Conservation (phyloP, 1,140 invertebrate genomes). For the Plodia interpunctella region DNA sequence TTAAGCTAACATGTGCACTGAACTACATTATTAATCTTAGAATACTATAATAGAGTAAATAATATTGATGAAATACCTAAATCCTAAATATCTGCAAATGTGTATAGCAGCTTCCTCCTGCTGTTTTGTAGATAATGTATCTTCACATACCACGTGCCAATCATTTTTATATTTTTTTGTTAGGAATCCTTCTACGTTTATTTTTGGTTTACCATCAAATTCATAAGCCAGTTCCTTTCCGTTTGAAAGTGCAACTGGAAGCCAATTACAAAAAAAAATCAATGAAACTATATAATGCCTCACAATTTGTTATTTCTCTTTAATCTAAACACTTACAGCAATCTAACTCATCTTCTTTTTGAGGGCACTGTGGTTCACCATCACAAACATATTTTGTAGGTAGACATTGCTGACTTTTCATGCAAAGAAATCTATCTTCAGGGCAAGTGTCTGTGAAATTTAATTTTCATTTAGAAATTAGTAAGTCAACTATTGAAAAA, state of each 20-base stretch:
- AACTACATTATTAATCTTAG: no score
- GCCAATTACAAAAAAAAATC: conserved; percentile 19
- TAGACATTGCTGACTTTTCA: conserved; percentile 78
- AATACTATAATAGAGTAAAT: no score
- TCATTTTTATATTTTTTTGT: conserved; percentile 75
- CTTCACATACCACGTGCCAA: conserved; percentile 81
- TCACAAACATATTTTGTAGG: conserved; percentile 80
- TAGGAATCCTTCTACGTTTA: conserved; percentile 79
- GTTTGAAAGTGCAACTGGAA: conserved; percentile 81
- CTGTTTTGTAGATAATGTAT: conserved; percentile 52
- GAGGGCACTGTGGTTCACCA: conserved; percentile 80
- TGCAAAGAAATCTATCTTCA: conserved; percentile 78
- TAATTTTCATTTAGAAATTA: neutral
- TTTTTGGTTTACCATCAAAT: conserved; percentile 76
- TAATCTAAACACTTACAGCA: conserved; percentile 74
- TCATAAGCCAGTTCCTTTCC: conserved; percentile 79
- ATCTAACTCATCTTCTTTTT: conserved; percentile 84
- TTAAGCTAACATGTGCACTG: no score
- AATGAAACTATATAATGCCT: neutral
- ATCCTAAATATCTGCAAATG: conserved; percentile 81
- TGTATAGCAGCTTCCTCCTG: conserved; percentile 62
- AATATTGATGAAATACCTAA: conserved; percentile 54
- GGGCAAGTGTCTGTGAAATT: conserved; percentile 76
- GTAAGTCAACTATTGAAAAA: no score
- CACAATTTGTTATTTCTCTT: no score